phyloP scores from a whole-genome alignment of 2,113 vertebrate genomes.

The Corvus cornix region DNA sequence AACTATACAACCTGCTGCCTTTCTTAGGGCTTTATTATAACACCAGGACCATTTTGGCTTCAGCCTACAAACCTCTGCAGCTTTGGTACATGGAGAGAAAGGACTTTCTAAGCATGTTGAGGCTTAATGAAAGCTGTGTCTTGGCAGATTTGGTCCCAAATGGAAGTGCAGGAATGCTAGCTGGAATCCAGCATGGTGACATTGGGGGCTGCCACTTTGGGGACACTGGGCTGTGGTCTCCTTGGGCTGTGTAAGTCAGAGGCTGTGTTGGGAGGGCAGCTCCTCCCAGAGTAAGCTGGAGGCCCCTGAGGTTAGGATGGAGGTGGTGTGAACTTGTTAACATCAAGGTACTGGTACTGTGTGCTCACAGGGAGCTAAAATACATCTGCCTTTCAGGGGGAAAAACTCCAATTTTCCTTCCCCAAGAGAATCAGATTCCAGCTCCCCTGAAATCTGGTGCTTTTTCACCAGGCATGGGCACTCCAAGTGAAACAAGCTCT shows the following conservation, averaged over 20 bases:
- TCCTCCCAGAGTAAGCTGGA: neutral
- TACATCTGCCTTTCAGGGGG: neutral
- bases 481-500: neutral
- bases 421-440: neutral
- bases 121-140: neutral
- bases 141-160: neutral
- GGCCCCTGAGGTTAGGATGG: neutral
- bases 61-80: constrained; percentile 25
- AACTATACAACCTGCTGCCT: constrained; percentile 88
- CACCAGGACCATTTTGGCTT: constrained; percentile 49
- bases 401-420: neutral
- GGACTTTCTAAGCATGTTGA: neutral
- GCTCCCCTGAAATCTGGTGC: neutral
- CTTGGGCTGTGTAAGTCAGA: neutral
- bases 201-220: neutral
- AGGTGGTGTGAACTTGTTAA: neutral
- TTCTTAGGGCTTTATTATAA: constrained; percentile 80
- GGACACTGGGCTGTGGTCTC: neutral
- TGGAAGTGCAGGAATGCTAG: neutral
- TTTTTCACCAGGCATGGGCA: neutral
- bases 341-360: accelerated
- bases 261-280: neutral
- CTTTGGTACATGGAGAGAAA: neutral
- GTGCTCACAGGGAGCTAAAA: neutral
- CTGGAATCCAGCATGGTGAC: neutral